A percentile compares a stretch with the other conserved stretches of the same genome.
Evolutionary conservation across 92 coral and sea anemone genomes (phyloP).

Genomic region (Virgularia gustaviana): DNA sequence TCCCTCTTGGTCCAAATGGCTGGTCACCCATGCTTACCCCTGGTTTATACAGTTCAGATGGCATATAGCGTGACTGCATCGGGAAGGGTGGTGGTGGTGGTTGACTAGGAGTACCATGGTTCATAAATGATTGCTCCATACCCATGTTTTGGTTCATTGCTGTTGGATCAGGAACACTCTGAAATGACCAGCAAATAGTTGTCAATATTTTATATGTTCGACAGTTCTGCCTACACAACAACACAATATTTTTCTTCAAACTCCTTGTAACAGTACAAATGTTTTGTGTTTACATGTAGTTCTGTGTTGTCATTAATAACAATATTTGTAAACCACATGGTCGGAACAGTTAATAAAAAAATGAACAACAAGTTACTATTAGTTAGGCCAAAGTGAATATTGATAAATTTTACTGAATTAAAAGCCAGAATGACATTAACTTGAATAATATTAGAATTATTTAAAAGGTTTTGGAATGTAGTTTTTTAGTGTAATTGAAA

Average conservation of each 20-base stretch:
- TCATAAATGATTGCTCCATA: constrained; percentile 10
- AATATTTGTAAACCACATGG: background rate
- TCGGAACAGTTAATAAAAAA: background rate
- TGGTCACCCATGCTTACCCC: background rate
- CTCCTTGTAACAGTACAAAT: background rate
- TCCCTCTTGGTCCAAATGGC: background rate
- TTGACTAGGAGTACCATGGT: background rate
- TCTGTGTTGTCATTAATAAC: background rate
- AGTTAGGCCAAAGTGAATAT: too few relatives aligned
- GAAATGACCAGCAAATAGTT: background rate
- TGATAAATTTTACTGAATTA: too few relatives aligned
- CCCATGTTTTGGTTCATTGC: constrained; percentile 4
- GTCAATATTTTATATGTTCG: background rate
- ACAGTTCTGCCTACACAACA: too few relatives aligned
- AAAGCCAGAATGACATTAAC: too few relatives aligned
- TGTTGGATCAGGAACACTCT: constrained; percentile 16
- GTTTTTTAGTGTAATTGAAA: too few relatives aligned
- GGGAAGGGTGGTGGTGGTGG: constrained; percentile 13
- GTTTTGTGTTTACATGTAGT: background rate
- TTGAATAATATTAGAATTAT: too few relatives aligned
- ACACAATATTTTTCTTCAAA: background rate
- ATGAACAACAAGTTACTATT: background rate
- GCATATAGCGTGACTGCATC: constrained; percentile 23
- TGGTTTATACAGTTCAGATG: constrained; percentile 19
- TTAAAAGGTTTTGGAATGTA: too few relatives aligned